phyloP scores from a whole-genome alignment of 2,113 vertebrate genomes.

The Sinocyclocheilus anshuiensis region DNA sequence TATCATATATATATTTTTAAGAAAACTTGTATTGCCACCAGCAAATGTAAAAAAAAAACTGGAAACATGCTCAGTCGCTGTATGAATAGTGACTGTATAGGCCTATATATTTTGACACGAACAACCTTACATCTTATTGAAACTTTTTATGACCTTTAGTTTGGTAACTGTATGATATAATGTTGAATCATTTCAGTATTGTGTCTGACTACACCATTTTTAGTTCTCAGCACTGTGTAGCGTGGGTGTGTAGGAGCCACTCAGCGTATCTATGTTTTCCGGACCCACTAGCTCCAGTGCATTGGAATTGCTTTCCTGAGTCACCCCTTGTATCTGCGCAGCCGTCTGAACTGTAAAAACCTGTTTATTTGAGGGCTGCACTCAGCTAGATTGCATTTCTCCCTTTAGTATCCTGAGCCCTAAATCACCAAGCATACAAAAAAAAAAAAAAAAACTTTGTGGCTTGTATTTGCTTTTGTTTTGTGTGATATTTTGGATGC shows the following conservation, averaged over 20 bases:
- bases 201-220: neutral
- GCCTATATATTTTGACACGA: neutral
- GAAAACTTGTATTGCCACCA: neutral
- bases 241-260: conserved; percentile 10
- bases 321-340: conserved; percentile 59
- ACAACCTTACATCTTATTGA: conserved; percentile 1
- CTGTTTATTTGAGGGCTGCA: conserved; percentile 54
- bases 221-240: neutral
- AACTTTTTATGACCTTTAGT: neutral
- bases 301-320: conserved; percentile 67
- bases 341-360: conserved; percentile 58
- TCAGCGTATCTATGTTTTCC: neutral
- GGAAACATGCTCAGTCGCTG: neutral
- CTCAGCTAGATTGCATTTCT: conserved; percentile 57
- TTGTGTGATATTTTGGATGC: neutral
- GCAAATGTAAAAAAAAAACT: neutral
- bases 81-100: neutral
- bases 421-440: conserved; percentile 15
- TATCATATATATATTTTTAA: neutral
- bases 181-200: neutral
- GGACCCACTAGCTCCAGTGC: conserved; percentile 57
- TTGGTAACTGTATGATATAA: neutral
- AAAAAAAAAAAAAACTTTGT: neutral
- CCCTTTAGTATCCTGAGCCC: conserved; percentile 25
- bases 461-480: neutral